Percentiles rank a stretch among this genome's conserved stretches.
Conservation (phyloP, 2,888 invertebrate genomes). For the Heliconius aoede region DNA sequence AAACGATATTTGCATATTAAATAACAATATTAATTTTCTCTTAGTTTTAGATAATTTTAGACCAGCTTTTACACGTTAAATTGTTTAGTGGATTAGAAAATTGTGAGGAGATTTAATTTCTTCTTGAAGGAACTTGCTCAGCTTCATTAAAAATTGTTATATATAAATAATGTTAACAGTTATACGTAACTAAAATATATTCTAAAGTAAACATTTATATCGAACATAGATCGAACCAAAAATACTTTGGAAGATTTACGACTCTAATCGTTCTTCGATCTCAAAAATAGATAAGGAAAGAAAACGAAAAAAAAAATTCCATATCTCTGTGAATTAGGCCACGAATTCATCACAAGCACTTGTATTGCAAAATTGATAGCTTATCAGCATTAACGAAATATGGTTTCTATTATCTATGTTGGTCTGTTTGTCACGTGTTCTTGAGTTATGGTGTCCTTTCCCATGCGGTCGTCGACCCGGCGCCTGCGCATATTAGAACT, state of each 20-base stretch:
- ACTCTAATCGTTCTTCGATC: conserved; percentile 29
- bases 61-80: conserved; percentile 34
- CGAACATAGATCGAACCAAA: neutral
- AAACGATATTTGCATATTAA: conserved; percentile 80
- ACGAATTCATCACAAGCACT: conserved; percentile 32
- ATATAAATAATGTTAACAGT: neutral
- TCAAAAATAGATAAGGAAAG: conserved; percentile 10
- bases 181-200: too few relatives aligned
- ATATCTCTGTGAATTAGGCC: conserved; percentile 23
- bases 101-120: conserved; percentile 18
- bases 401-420: conserved; percentile 13
- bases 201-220: too few relatives aligned
- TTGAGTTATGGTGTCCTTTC: conserved; percentile 47
- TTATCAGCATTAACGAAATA: conserved; percentile 18
- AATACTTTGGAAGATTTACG: neutral
- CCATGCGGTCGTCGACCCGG: conserved; percentile 61
- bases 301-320: conserved; percentile 7
- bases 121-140: neutral
- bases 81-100: conserved; percentile 18
- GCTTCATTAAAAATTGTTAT: neutral
- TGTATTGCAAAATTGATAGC: conserved; percentile 38
- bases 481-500: conserved; percentile 57
- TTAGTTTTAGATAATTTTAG: conserved; percentile 42
- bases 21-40: conserved; percentile 78
- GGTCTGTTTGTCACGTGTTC: conserved; percentile 40